phyloP scores from a whole-genome alignment of 2,888 invertebrate genomes.

The Chrysina gloriosa region DNA sequence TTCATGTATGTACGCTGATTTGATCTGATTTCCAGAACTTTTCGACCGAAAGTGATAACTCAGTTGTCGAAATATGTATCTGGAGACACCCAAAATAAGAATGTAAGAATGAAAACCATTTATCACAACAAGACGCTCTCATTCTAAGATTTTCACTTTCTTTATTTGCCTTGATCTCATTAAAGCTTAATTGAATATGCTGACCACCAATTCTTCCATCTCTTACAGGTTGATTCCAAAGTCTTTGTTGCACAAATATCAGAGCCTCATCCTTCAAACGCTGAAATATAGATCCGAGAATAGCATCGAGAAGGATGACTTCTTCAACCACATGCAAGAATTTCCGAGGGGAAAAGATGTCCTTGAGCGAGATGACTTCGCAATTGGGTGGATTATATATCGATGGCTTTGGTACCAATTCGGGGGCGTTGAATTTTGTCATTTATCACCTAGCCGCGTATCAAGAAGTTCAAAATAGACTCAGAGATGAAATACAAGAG shows the following conservation, averaged over 20 bases:
- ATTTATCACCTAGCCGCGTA: constrained; percentile 62
- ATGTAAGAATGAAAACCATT: no score
- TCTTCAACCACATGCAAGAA: constrained; percentile 61
- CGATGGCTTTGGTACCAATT: constrained; percentile 67
- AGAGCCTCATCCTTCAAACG: constrained; percentile 55
- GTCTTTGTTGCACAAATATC: constrained; percentile 28
- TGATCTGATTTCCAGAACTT: no score
- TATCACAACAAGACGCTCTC: no score
- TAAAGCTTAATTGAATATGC: no score
- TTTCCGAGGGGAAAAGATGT: constrained; percentile 52
- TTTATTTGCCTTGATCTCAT: no score
- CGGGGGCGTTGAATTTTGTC: constrained; percentile 60
- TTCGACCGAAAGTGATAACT: no score
- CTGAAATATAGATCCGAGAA: constrained; percentile 60
- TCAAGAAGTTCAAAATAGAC: constrained; percentile 60
- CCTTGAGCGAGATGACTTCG: constrained; percentile 55
- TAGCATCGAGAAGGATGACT: constrained; percentile 61
- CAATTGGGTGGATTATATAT: constrained; percentile 62
- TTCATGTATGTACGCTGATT: no score
- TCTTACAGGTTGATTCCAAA: constrained; percentile 28
- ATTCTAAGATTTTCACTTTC: no score
- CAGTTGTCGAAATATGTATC: no score
- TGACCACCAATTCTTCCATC: no score
- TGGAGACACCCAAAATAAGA: no score
- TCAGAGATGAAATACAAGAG: constrained; percentile 60